Conservation (phyloP, 1,140 invertebrate species). For the Mycetomoellerius zeteki region DNA sequence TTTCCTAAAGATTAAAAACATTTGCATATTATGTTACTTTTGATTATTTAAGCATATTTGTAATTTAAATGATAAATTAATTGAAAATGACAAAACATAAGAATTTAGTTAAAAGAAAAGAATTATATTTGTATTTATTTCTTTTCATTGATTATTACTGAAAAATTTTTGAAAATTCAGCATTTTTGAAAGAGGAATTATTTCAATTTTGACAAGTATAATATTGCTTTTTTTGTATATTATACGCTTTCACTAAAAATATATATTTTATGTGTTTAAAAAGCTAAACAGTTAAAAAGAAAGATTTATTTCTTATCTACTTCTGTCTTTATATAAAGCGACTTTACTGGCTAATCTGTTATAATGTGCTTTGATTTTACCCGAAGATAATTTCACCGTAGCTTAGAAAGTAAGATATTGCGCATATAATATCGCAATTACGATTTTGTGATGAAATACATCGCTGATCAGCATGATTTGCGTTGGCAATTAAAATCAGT, state of each 20-base stretch:
- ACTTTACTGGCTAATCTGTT: background rate
- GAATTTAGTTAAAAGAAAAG: background rate
- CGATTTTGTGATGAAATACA: slow-evolving; percentile 17
- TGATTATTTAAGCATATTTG: background rate
- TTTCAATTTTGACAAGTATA: background rate
- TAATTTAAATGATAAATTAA: background rate
- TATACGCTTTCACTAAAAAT: background rate
- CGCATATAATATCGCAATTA: slow-evolving; percentile 36
- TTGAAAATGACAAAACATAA: background rate
- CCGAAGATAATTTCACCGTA: slow-evolving; percentile 20
- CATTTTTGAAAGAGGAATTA: background rate
- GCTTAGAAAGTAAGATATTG: slow-evolving; percentile 37
- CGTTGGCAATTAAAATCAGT: background rate
- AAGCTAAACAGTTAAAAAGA: background rate
- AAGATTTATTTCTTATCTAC: background rate
- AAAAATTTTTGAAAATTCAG: background rate
- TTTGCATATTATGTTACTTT: background rate
- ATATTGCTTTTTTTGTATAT: background rate
- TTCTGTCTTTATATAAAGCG: background rate
- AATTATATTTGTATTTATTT: background rate
- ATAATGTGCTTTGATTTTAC: background rate
- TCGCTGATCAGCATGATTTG: background rate
- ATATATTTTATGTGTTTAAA: background rate
- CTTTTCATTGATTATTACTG: background rate
- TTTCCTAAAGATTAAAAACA: background rate